These are phyloP conservation scores for Cephus sareptanus DNA, from an alignment of 2,888 invertebrate species.

Conservation along the genomic window DNA sequence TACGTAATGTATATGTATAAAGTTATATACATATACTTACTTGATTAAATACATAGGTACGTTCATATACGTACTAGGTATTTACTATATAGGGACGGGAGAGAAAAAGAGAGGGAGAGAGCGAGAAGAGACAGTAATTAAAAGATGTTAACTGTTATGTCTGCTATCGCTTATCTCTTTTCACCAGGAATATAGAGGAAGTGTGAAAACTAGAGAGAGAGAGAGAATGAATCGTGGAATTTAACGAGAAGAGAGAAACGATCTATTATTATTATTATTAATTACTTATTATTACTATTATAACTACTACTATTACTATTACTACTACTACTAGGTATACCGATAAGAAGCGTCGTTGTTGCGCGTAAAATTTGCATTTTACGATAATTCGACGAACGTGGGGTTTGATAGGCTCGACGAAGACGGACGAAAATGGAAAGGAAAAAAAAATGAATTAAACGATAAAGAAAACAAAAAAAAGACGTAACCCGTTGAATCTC, in stretches of 20 bases:
- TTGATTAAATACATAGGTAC: slow-evolving; percentile 12
- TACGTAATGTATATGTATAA: slow-evolving; percentile 20
- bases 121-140: slow-evolving; percentile 8
- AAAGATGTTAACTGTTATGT: background rate
- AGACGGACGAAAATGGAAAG: slow-evolving; percentile 25
- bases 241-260: slow-evolving; percentile 2
- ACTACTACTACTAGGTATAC: slow-evolving; percentile 16
- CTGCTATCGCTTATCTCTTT: too few relatives aligned
- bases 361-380: slow-evolving; percentile 5
- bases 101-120: slow-evolving; percentile 29
- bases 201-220: background rate
- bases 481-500: slow-evolving; percentile 20
- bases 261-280: slow-evolving; percentile 4
- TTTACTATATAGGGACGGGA: too few relatives aligned
- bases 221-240: background rate
- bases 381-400: slow-evolving; percentile 16
- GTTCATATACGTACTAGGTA: too few relatives aligned
- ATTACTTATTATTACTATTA: slow-evolving; percentile 19
- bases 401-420: slow-evolving; percentile 54
- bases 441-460: background rate
- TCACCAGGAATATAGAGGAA: background rate
- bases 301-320: slow-evolving; percentile 11
- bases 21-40: slow-evolving; percentile 40
- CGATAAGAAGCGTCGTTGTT: slow-evolving; percentile 19
- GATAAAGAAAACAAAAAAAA: background rate